Evolutionary conservation across 2,797 vertebrate genomes (phyloP).

Genomic region (Oceanodroma leucorhoa): DNA sequence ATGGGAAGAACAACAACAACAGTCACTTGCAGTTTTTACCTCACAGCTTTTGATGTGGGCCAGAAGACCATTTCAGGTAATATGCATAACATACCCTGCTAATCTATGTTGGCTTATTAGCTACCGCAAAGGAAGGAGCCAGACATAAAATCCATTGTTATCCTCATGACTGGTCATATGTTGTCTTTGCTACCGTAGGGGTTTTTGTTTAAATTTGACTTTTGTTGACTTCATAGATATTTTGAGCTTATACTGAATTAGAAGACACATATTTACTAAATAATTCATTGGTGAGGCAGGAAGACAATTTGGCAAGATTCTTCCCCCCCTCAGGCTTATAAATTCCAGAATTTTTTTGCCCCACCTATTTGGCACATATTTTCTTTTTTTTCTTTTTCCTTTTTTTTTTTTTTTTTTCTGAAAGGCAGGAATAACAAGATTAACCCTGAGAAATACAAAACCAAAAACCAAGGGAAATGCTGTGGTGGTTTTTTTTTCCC

Average conservation of each 20-base stretch:
- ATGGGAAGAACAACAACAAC: neutral
- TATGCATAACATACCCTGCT: neutral
- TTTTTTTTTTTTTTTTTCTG: neutral
- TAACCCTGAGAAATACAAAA: neutral
- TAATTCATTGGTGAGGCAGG: neutral
- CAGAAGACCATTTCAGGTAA: constrained; percentile 45
- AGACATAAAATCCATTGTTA: constrained; percentile 31
- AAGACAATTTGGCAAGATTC: neutral
- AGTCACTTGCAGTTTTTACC: neutral
- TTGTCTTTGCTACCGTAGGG: neutral
- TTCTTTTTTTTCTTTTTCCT: neutral
- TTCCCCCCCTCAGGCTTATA: neutral
- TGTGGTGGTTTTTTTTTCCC: neutral
- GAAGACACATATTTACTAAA: constrained; percentile 23
- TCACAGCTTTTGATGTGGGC: constrained; percentile 23
- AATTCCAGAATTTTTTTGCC: neutral
- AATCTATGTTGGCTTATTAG: neutral
- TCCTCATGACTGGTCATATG: neutral
- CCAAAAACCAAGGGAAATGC: neutral
- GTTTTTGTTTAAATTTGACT: neutral
- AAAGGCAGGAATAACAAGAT: constrained; percentile 9
- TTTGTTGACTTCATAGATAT: neutral
- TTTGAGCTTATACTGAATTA: neutral
- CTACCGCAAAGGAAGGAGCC: constrained; percentile 14
- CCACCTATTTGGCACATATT: neutral